These are phyloP conservation scores for Calliphora vomitoria DNA, from an alignment of 2,888 invertebrate species.

Conservation along the genomic window DNA sequence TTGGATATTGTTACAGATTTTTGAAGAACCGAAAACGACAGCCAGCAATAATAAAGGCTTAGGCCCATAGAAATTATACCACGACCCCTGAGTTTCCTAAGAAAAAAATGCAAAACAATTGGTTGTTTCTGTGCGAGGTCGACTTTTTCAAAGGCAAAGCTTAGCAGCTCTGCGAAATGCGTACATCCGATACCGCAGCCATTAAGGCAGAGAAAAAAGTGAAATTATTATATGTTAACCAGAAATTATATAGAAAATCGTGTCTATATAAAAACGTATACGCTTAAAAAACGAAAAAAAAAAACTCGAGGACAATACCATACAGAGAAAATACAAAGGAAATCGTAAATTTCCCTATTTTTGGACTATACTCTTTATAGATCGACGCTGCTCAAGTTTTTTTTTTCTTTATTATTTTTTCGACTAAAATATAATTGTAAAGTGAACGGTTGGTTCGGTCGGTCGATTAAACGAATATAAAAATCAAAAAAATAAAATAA, in stretches of 20 bases:
- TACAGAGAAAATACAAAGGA: constrained; percentile 28
- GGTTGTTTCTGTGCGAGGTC: constrained; percentile 25
- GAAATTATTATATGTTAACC: constrained; percentile 57
- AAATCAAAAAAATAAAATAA: constrained; percentile 4
- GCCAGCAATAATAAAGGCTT: not conserved
- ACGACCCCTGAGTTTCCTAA: not conserved
- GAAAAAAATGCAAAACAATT: constrained; percentile 13
- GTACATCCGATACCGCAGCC: constrained; percentile 62
- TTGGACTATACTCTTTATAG: constrained; percentile 11
- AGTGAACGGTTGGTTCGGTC: constrained; percentile 58
- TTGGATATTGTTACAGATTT: constrained; percentile 37
- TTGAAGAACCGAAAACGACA: constrained; percentile 12
- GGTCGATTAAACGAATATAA: constrained; percentile 30
- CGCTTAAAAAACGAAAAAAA: not conserved
- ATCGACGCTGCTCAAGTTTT: constrained; percentile 10
- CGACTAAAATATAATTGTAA: constrained; percentile 22
- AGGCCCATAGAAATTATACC: not conserved
- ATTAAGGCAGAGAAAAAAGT: constrained; percentile 67
- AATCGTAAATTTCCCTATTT: constrained; percentile 14
- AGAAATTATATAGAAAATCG: constrained; percentile 51
- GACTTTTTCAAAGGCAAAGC: constrained; percentile 58
- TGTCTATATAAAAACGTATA: constrained; percentile 35
- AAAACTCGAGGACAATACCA: not conserved
- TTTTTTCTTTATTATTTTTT: constrained; percentile 26
- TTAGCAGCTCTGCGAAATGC: constrained; percentile 61